Evolutionary conservation across 2,797 vertebrate species (phyloP), one percentile per base, ranked within the genome.

Genomic region (Micrastur ruficollis): DNA sequence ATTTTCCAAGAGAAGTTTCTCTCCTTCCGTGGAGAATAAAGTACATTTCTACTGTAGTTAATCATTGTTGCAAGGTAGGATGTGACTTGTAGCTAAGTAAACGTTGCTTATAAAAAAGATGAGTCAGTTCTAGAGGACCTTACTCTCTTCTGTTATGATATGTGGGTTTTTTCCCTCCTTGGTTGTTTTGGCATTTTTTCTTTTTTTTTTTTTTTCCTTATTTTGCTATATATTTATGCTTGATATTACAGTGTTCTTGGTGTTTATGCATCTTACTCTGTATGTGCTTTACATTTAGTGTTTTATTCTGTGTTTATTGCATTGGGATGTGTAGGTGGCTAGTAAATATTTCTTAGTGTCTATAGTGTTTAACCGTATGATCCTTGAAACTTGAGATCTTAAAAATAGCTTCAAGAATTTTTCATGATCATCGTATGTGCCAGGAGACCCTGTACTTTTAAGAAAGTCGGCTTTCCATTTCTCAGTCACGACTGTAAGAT

Each of bases 131-230:
- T 62, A 72, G 70, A 52, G 32, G 12, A 67, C 84, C 23, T 76
- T 82, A n/a, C 11, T 55, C 25, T 62, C 9, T 80, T 67, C 27
- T 53, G 0, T 61, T 68, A 16, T 19, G 25, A 11, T 70, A 15
- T 3, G 1, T 50, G 23, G 1, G 1, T 0, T 3, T 38, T 82
- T 85, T 55, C 27, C 11, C 7, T 68, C 14, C 18, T 42, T 83
- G 31, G 4, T 40, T 59, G 11, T 52, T 94, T n/a, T 31, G 25
- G 2, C 2, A 0, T 25, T 40, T 44, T 58, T 70, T 47, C 4
- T 8, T 32, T 26, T 22, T 19, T 40, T 17, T 32, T 6, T 22
- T 29, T 21, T 38, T 21, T 21, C 7, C 42, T 55, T 44, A 44
- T 46, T 19, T 40, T 47, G 1, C 27, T 70, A 9, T 61, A 50